Conservation (phyloP, 2,113 vertebrate species). For the Falco punctatus region DNA sequence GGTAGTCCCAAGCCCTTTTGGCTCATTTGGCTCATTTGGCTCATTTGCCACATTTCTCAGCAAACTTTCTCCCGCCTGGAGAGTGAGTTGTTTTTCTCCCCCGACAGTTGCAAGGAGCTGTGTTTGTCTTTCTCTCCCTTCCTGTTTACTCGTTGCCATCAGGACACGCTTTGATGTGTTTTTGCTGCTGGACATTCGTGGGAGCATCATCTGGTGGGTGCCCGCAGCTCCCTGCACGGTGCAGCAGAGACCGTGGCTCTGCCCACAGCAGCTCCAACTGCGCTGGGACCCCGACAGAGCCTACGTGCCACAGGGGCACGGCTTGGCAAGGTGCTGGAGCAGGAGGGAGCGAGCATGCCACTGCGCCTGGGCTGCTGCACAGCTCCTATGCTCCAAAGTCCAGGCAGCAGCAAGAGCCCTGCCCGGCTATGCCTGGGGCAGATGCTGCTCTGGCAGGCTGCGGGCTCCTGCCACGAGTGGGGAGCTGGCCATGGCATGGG, state of each 20-base stretch:
- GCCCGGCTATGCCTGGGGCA: neutral
- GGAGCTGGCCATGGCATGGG: neutral
- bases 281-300: neutral
- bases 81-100: conserved; percentile 29
- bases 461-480: neutral
- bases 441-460: fast-evolving
- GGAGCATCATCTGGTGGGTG: neutral
- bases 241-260: neutral
- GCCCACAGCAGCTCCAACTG: fast-evolving
- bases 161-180: conserved; percentile 63
- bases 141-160: conserved; percentile 65
- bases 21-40: conserved; percentile 10
- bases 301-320: fast-evolving
- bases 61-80: conserved; percentile 6
- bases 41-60: neutral
- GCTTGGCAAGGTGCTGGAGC: fast-evolving
- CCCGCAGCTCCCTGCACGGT: neutral
- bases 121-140: conserved; percentile 63
- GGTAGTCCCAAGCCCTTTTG: neutral
- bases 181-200: neutral
- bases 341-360: neutral
- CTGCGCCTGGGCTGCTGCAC: neutral
- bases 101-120: neutral
- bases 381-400: neutral
- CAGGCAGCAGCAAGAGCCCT: neutral